phyloP scores from a whole-genome alignment of 2,797 vertebrate species.

The Sebastes dallii region DNA sequence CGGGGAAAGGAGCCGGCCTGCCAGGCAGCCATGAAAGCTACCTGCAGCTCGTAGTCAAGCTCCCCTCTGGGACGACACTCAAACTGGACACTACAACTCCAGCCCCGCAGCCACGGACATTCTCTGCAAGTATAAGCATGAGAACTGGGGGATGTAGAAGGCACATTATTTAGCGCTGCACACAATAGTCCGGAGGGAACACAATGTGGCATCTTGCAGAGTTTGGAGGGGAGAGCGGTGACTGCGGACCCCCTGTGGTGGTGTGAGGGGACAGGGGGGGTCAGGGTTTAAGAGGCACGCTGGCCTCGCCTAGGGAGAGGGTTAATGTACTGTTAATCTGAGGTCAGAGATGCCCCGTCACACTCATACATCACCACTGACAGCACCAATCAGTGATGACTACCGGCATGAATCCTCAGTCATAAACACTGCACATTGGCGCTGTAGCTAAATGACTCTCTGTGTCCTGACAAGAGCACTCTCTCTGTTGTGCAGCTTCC shows the following conservation, averaged over 20 bases:
- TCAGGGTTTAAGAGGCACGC: conserved; percentile 79
- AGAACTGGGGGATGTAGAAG: conserved; percentile 41
- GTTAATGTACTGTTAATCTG: conserved; percentile 84
- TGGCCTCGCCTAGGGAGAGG: conserved; percentile 65
- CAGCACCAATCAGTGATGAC: conserved; percentile 66
- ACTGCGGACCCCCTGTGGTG: conserved; percentile 75
- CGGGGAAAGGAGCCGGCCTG: conserved; percentile 29
- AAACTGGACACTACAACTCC: conserved; percentile 55
- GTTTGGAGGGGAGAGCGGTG: conserved; percentile 50
- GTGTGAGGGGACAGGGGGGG: conserved; percentile 63
- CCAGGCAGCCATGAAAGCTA: conserved; percentile 65
- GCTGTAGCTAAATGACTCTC: conserved; percentile 5
- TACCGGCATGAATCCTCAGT: conserved; percentile 41
- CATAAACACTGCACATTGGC: conserved; percentile 38
- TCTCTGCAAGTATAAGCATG: conserved; percentile 26
- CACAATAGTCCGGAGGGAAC: conserved; percentile 54
- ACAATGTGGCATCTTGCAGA: conserved; percentile 72
- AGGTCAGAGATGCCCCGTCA: conserved; percentile 75
- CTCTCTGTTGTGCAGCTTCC: not conserved
- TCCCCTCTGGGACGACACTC: conserved; percentile 72
- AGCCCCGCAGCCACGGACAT: conserved; percentile 38
- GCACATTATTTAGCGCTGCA: conserved; percentile 68
- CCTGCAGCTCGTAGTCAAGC: conserved; percentile 75
- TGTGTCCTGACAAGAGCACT: conserved; percentile 4
- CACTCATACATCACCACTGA: conserved; percentile 75